Evolutionary conservation across 1,140 invertebrate species (phyloP).

Genomic region (Aricia agestis): DNA sequence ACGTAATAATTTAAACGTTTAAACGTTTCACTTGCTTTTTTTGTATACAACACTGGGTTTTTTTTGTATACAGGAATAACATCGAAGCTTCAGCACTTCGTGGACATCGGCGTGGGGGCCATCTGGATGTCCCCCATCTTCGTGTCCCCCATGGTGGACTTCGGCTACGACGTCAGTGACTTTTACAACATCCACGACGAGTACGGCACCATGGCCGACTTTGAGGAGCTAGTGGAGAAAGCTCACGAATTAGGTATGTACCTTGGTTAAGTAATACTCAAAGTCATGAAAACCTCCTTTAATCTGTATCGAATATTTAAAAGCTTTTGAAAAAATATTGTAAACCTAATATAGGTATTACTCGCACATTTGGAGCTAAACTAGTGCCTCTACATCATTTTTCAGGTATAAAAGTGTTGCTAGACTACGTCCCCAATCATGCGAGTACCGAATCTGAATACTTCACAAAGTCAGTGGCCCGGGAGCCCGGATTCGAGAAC

Average conservation of each 20-base stretch:
- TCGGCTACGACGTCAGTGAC: constrained; percentile 85
- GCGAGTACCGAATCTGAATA: constrained; percentile 83
- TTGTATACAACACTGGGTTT: too few species aligned
- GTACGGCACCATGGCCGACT: constrained; percentile 85
- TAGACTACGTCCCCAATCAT: constrained; percentile 89
- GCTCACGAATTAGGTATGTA: constrained; percentile 75
- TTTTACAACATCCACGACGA: constrained; percentile 82
- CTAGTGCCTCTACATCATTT: not conserved
- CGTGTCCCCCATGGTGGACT: constrained; percentile 81
- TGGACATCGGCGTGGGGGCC: constrained; percentile 76
- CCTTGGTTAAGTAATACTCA: not conserved
- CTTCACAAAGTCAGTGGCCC: constrained; percentile 80
- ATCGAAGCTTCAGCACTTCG: constrained; percentile 72
- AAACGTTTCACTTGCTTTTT: too few species aligned
- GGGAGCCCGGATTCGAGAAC: constrained; percentile 78
- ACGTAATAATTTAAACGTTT: too few species aligned
- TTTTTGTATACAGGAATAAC: constrained; percentile 59
- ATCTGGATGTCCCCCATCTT: constrained; percentile 86
- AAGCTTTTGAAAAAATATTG: too few species aligned
- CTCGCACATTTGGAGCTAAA: too few species aligned
- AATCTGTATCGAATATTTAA: too few species aligned
- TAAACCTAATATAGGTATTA: too few species aligned
- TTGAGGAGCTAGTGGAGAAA: constrained; percentile 78
- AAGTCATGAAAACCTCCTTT: too few species aligned
- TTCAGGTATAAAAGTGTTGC: constrained; percentile 67